Base-by-base conservation (phyloP, 2,113 vertebrate species). In the Hiodon tergisus region DNA sequence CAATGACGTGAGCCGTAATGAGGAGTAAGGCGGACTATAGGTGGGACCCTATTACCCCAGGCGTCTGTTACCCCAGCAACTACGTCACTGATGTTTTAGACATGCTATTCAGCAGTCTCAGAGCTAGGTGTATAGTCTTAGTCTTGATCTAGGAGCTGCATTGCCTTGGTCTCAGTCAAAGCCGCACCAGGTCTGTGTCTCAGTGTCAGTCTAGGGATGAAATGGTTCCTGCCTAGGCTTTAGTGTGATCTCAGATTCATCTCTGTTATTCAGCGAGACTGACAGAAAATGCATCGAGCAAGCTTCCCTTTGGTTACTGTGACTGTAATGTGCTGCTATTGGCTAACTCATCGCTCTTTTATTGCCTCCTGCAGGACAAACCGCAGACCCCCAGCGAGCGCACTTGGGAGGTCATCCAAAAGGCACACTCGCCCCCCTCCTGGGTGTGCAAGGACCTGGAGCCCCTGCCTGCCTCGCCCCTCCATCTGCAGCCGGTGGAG, bases 391-490 rank as follows among this genome's bases (percentile, higher is more conserved):
- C 94, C 74, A 88, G 93, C 88, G 97, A 98, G 83, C 92, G 97
- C 86, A 93, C 95, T 3, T 98, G 96, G 97, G 96, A 99, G 87
- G 95, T 93, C 77, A 93, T 97, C 81, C 93, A 94, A 74, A 94
- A 95, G 80, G 91, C 94, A 0, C 96, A 96, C 16, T 98, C 95
- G 0, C 94, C 96, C 0, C 97, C 97, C 0, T 87, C 95, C 3
- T 98, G 97, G 97, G 94, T 95, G 71, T 93, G 95, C 83, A 98
- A 96, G 89, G 97, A 99, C 87, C 91, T 96, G 70, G 97, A 98
- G 87, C 93, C 95, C 0, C 88, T 96, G 71, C 88, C 91, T 8
- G 93, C 94, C 0, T 95, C 94, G 0, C 95, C 96, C 1, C 84
- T 96, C 87, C 95, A 99, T 91, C 91, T 98, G 75, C 95, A 96